These are phyloP conservation scores for Loriculus beryllinus DNA, from an alignment of 2,797 vertebrate genomes.

Conservation along the genomic window DNA sequence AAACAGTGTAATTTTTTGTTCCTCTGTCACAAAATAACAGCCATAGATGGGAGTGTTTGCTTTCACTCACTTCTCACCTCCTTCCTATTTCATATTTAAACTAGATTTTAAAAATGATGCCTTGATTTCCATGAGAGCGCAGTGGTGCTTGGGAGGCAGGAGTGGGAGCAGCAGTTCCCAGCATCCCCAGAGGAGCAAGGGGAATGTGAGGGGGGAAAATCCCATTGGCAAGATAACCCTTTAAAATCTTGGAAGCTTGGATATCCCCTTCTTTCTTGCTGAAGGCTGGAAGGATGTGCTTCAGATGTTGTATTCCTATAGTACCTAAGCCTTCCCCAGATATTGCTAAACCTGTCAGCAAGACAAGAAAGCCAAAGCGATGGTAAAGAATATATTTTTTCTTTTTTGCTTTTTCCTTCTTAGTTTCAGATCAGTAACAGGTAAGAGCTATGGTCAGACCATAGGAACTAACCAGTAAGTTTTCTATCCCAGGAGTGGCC, in stretches of 20 bases:
- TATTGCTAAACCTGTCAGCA: background rate
- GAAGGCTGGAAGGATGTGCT: background rate
- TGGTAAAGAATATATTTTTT: background rate
- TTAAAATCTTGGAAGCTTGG: background rate
- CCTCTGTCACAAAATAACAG: background rate
- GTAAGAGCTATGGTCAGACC: background rate
- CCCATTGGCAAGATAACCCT: background rate
- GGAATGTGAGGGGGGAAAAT: background rate
- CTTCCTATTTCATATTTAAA: background rate
- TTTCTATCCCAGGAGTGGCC: background rate
- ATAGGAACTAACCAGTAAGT: background rate
- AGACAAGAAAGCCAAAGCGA: background rate
- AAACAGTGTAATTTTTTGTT: background rate
- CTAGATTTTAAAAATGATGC: background rate
- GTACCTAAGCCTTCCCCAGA: background rate
- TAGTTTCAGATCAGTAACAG: background rate
- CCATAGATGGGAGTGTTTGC: background rate
- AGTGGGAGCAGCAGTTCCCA: background rate
- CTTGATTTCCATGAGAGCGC: background rate
- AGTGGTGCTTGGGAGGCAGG: fast-evolving
- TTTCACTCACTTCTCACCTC: background rate
- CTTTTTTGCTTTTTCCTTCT: background rate
- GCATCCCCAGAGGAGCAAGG: background rate
- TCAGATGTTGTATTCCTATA: background rate
- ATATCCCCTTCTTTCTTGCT: background rate